Base-by-base conservation (phyloP, 2,113 vertebrate genomes). In the Dendropsophus ebraccatus region DNA sequence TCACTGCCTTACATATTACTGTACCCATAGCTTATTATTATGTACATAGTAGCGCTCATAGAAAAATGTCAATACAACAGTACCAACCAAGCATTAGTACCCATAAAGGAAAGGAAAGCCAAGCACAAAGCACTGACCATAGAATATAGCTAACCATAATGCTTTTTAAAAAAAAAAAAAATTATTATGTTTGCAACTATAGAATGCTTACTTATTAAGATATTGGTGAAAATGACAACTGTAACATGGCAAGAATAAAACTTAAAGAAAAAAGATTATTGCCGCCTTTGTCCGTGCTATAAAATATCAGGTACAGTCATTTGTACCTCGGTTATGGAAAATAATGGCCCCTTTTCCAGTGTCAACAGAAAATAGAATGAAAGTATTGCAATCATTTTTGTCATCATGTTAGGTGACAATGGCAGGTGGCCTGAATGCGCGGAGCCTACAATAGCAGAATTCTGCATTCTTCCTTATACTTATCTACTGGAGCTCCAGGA, bases 281-380 rank as follows among this genome's bases (percentile, higher is more conserved):
- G 19, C 4, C 37, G 67, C 67, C 35, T 41, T 70, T 70, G 67
- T 70, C 32, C 23, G 32, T 41, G 21, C 67, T 37, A 23, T 16
- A 70, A 41, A 41, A 70, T 23, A 70, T 70, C 67, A 70, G 67
- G 32, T 37, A 11, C 1, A 25, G 2, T 70, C 21, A 37, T 9
- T 21, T 41, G 19, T 23, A 70, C 7, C 19, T 70, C 35, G 37
- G 35, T 70, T 70, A 12, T 3, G 7, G 65, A 69, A 19, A 69
- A 69, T 70, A 70, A 70, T 70, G 19, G 67, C 23, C 21, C 21
- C 23, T 41, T 41, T 65, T 37, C 23, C 67, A 23, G 19, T 70
- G 32, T 70, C 67, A 21, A 70, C 67, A 69, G 67, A 70, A 41
- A 70, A 70, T 70, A 41, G 67, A 70, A 70, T 70, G 37, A 70